phyloP scores from a whole-genome alignment of 2,888 invertebrate genomes.

The Drosophila recens region DNA sequence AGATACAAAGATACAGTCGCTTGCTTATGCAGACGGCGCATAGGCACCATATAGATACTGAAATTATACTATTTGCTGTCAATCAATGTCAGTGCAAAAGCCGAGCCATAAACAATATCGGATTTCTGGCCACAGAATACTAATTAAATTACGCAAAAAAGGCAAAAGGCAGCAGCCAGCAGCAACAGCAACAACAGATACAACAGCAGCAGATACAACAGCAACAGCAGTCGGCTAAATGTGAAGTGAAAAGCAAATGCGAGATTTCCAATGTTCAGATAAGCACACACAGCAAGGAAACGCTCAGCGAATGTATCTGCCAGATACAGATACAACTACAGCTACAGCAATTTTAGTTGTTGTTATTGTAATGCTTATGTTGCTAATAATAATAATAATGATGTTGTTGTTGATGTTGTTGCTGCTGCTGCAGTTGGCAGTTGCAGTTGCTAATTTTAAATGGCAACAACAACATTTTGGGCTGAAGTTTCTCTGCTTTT shows the following conservation, averaged over 20 bases:
- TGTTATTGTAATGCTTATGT: constrained; percentile 40
- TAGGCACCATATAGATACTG: constrained; percentile 45
- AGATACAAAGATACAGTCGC: constrained; percentile 26
- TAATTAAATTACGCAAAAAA: constrained; percentile 82
- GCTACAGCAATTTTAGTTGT: constrained; percentile 25
- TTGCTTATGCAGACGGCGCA: constrained; percentile 26
- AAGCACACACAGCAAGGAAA: constrained; percentile 50
- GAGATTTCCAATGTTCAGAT: constrained; percentile 63
- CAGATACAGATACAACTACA: constrained; percentile 39
- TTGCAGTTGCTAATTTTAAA: constrained; percentile 75
- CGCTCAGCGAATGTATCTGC: constrained; percentile 46
- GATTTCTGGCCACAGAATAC: constrained; percentile 82
- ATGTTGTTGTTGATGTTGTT: constrained; percentile 21
- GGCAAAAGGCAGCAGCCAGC: constrained; percentile 40
- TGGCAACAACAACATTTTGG: constrained; percentile 56
- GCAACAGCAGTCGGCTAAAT: constrained; percentile 38
- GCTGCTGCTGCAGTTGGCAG: constrained; percentile 20
- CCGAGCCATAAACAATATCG: constrained; percentile 81
- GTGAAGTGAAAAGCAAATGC: constrained; percentile 57
- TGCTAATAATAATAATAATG: constrained; percentile 60
- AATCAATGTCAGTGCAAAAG: constrained; percentile 81
- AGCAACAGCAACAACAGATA: constrained; percentile 28
- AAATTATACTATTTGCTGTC: constrained; percentile 77
- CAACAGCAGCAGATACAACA: constrained; percentile 26
- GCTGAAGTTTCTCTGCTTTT: constrained; percentile 38